Evolutionary conservation across 1,140 invertebrate genomes (phyloP), one percentile per base, ranked within the genome.

Genomic region (Lordiphosa mommai): DNA sequence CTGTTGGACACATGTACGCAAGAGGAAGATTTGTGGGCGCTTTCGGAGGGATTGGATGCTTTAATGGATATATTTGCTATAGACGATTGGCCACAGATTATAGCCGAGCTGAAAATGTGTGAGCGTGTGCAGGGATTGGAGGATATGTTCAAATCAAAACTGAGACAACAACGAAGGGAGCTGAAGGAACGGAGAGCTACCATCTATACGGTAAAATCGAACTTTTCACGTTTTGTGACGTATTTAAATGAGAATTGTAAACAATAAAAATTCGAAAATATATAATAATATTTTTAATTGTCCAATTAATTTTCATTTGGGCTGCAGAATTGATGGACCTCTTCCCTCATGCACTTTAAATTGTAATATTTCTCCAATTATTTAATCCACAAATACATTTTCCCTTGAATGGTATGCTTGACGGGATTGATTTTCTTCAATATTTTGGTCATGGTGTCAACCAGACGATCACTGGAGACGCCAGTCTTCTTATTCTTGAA

Each of bases 401-500:
- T 97, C 2, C 94, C 95, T 88, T 98, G 97, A 44, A 98, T 95
- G 14, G 93, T 97, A 87, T 96, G 95, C 72, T 95, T 97, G 8
- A 95, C 93, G 1, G 97, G 97, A 91, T 98, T 98, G 71, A 99
- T 97, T 80, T 95, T 94, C 89, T 98, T 98, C 8, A 99, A 91
- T 57, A 99, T 96, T 84, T 97, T 95, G 14, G 96, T 97, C 92
- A 99, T 98, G 12, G 95, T 94, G 65, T 95, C 95, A 2, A 98
- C 96, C 58, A 99, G 91, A 55, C 98, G 94, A 59, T 98, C 96
- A 46, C 94, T 95, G 12, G 93, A 94, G 23, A 98, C 91, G 7
- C 96, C 96, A n/a, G 95, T 96, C 73, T 97, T 96, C 88, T 98
- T 98, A 13, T 95, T 95, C 88, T 97, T 98, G 90, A 99, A 98